Base-by-base conservation (phyloP, 2,888 invertebrate genomes). In the Falcaria lacertinaria region DNA sequence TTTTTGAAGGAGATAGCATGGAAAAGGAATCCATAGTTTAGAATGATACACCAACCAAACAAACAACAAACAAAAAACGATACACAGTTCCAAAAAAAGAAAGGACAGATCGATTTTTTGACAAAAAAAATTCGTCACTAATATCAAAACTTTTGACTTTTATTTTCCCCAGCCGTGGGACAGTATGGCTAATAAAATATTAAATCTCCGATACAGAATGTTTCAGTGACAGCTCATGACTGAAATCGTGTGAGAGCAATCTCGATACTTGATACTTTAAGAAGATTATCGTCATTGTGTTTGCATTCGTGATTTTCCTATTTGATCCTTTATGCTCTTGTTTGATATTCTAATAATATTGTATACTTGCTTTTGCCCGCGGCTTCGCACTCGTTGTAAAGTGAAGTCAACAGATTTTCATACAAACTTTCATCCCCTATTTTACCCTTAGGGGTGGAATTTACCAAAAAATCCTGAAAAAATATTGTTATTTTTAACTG, bases 1-100 rank as follows among this genome's bases (percentile, higher is more conserved):
- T 83, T 70, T 87, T 88, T 79, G 88, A 82, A 80, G 89, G 81
- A 84, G 88, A 83, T 69, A 88, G 88, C 89, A 88, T 89, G 89
- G 83, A 89, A 88, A 88, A 70, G 84, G 86, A 87, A 77, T 81
- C 81, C 84, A 84, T 80, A 70, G 72, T 86, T 87, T 73, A 82
- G 74, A 83, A 69, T 69, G 58, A 60, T 63, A 53, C 66, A 61
- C 71, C 63, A 64, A 57, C 48, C 50, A 60, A 67, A 64, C 56
- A 33, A 43, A 53, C 57, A 60, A 63, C 48, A 54, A 42, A 48
- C n/a, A n/a, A 52, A 54, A 68, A 64, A 61, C 59, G 66, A 66
- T 59, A 48, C 49, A 67, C 57, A 64, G 45, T 51, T n/a, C n/a
- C n/a, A n/a, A n/a, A n/a, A n/a, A 41, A 48, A 57, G 46, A 49